Evolutionary conservation across 2,888 invertebrate genomes (phyloP).

Genomic region (Clanis bilineata): DNA sequence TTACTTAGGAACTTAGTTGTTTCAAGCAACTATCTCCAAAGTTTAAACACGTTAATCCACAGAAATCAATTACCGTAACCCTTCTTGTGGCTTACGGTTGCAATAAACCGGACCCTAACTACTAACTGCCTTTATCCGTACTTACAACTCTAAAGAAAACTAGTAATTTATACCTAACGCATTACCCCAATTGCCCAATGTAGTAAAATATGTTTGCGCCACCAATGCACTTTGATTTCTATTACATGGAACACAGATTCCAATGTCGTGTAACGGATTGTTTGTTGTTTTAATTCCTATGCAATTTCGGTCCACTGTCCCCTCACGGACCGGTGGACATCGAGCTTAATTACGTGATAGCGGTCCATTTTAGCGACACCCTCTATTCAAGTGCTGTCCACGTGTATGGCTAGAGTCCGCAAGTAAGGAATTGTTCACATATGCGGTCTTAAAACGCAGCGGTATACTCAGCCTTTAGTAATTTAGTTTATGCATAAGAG

Average conservation of each 20-base stretch:
- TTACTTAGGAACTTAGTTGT: constrained; percentile 6
- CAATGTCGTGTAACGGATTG: constrained; percentile 27
- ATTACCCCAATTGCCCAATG: constrained; percentile 71
- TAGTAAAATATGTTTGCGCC: constrained; percentile 21
- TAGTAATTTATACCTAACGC: constrained; percentile 71
- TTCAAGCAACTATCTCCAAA: not conserved
- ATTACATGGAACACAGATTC: constrained; percentile 25
- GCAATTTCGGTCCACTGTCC: constrained; percentile 59
- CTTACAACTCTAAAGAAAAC: constrained; percentile 71
- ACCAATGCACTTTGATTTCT: constrained; percentile 30
- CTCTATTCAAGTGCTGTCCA: constrained; percentile 49
- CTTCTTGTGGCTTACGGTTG: constrained; percentile 31
- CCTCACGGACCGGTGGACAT: constrained; percentile 69
- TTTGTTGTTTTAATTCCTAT: constrained; percentile 60
- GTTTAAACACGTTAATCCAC: constrained; percentile 15
- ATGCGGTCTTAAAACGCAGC: not conserved
- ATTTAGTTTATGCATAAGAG: not conserved
- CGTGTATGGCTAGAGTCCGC: constrained; percentile 13
- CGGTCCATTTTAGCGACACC: constrained; percentile 63
- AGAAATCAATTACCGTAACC: constrained; percentile 28
- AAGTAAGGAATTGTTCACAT: constrained; percentile 5
- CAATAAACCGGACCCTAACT: constrained; percentile 58
- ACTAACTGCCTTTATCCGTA: constrained; percentile 65
- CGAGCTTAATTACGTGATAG: constrained; percentile 80
- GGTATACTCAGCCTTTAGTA: not conserved